phyloP scores from a whole-genome alignment of 2,888 invertebrate genomes.

The Acholoe squamosa region DNA sequence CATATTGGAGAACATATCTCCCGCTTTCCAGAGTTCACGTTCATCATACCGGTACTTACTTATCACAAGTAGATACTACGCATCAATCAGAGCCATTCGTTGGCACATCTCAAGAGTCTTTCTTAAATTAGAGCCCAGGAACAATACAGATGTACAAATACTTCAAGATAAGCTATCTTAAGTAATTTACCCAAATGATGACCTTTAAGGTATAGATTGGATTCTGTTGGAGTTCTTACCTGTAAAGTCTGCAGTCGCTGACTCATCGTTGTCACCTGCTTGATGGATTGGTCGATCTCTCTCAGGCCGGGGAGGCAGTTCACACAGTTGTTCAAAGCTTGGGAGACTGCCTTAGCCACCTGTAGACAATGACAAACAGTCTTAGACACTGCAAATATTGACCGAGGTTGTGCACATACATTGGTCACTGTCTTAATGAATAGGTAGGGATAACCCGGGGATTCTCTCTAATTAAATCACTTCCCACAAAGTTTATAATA shows the following conservation, averaged over 20 bases:
- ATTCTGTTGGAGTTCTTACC: constrained; percentile 72
- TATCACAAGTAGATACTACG: too few relatives aligned
- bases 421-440: neutral
- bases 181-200: too few relatives aligned
- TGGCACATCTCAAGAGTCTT: too few relatives aligned
- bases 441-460: neutral
- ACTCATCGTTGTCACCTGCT: constrained; percentile 86
- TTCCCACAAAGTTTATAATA: neutral
- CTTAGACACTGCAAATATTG: neutral
- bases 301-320: constrained; percentile 95
- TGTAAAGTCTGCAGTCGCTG: constrained; percentile 84
- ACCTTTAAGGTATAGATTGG: too few relatives aligned
- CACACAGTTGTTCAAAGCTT: constrained; percentile 88
- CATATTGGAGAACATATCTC: too few relatives aligned
- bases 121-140: too few relatives aligned
- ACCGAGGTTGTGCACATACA: neutral
- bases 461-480: neutral
- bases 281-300: constrained; percentile 95
- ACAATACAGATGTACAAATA: too few relatives aligned
- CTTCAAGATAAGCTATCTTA: too few relatives aligned
- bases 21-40: too few relatives aligned
- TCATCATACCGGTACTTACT: too few relatives aligned
- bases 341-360: constrained; percentile 84
- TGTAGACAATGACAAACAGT: constrained; percentile 74
- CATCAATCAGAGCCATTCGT: too few relatives aligned